Conservation (phyloP, 2,888 invertebrate species). For the Mythimna ferrago region DNA sequence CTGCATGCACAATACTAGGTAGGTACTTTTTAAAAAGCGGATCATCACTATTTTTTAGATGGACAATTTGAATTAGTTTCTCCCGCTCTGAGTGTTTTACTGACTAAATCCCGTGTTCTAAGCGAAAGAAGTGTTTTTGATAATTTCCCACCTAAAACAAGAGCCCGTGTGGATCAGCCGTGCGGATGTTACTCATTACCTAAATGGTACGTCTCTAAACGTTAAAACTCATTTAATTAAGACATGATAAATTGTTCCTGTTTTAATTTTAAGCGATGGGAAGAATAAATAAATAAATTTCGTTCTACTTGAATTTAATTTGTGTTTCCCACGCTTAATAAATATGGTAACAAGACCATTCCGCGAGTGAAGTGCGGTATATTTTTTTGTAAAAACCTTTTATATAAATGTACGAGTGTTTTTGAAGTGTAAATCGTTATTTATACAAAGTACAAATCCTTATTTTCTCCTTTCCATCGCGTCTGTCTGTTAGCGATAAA, state of each 20-base stretch:
- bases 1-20: background rate
- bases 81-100: too few relatives aligned
- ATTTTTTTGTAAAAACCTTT: conserved; percentile 13
- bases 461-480: too few relatives aligned
- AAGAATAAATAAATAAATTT: conserved; percentile 12
- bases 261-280: conserved; percentile 3
- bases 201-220: background rate
- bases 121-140: too few relatives aligned
- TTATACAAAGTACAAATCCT: background rate
- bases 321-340: conserved; percentile 16
- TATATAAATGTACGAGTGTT: background rate
- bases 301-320: conserved; percentile 29
- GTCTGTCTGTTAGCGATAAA: too few relatives aligned
- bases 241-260: background rate
- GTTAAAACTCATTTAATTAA: background rate
- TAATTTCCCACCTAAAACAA: too few relatives aligned
- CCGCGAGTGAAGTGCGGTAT: background rate
- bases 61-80: too few relatives aligned
- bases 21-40: too few relatives aligned
- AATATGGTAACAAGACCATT: conserved; percentile 31
- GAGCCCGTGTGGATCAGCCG: background rate
- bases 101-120: background rate
- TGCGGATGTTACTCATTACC: background rate
- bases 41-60: background rate
- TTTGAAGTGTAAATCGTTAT: background rate